Conservation (phyloP, 2,888 invertebrate genomes). For the Aphidoletes aphidimyza region DNA sequence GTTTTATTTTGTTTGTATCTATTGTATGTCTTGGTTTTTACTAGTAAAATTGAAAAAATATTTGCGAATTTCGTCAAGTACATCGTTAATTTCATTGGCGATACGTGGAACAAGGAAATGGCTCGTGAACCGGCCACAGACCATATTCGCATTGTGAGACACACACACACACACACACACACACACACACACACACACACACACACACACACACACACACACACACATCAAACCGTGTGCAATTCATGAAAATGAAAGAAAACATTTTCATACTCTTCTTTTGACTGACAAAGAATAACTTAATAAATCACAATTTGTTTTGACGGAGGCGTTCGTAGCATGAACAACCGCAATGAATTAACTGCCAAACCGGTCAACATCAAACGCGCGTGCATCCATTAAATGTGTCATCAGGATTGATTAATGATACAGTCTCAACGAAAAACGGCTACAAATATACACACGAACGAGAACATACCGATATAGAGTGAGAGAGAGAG, state of each 20-base stretch:
- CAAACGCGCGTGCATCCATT: conserved; percentile 52
- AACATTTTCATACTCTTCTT: conserved; percentile 34
- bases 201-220: not conserved
- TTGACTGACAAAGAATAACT: conserved; percentile 54
- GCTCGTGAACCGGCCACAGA: not conserved
- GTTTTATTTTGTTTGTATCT: not conserved
- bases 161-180: too few relatives aligned
- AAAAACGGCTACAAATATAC: conserved; percentile 47
- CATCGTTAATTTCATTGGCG: conserved; percentile 23
- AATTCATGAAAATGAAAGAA: conserved; percentile 48
- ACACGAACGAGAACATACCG: not conserved
- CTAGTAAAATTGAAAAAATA: too few relatives aligned
- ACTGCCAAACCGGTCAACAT: conserved; percentile 54
- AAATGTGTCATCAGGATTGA: conserved; percentile 54
- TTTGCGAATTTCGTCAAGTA: conserved; percentile 50
- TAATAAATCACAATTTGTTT: conserved; percentile 54
- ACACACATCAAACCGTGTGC: not conserved
- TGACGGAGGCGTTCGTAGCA: conserved; percentile 54
- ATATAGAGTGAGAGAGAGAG: not conserved
- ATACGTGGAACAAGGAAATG: not conserved
- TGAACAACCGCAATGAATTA: conserved; percentile 54
- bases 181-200: too few relatives aligned
- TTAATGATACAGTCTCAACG: conserved; percentile 51
- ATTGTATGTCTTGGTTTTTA: not conserved
- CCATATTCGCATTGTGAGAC: not conserved